A percentile compares a stretch with the other conserved stretches of the same genome.
Evolutionary conservation across 2,888 invertebrate genomes (phyloP).

Genomic region (Rugalucina vietnamica): DNA sequence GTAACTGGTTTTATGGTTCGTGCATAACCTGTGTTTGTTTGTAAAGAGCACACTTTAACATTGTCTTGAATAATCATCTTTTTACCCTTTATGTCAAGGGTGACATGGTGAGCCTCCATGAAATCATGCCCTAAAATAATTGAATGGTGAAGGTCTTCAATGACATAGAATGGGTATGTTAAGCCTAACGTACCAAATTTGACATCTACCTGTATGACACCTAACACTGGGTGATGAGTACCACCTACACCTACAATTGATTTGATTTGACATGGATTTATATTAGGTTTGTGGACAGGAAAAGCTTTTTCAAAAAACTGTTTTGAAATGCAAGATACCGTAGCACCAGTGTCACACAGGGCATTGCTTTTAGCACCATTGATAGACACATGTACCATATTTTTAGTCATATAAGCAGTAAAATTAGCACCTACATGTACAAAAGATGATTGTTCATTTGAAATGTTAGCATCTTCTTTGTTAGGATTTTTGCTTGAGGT

Average conservation of each 20-base stretch:
- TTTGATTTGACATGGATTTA: not conserved
- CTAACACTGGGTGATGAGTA: slow-evolving; percentile 27
- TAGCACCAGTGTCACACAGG: not conserved
- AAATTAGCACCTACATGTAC: slow-evolving; percentile 7
- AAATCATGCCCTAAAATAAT: slow-evolving; percentile 21
- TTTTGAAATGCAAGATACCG: slow-evolving; percentile 2
- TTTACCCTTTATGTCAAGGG: slow-evolving; percentile 1
- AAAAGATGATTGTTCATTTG: too few species aligned
- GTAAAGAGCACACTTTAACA: slow-evolving; percentile 20
- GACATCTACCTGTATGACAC: slow-evolving; percentile 16
- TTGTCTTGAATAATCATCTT: slow-evolving; percentile 16
- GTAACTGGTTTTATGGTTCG: slow-evolving; percentile 17
- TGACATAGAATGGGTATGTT: slow-evolving; percentile 6
- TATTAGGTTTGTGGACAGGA: not conserved
- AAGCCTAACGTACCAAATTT: slow-evolving; percentile 10
- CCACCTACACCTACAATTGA: slow-evolving; percentile 37
- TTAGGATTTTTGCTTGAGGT: too few species aligned
- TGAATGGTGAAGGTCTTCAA: slow-evolving; percentile 27
- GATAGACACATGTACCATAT: slow-evolving; percentile 3
- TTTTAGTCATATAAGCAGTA: not conserved
- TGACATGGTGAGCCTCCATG: slow-evolving; percentile 16
- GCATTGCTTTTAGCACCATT: not conserved
- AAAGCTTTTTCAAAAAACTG: not conserved
- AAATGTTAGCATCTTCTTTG: too few species aligned
- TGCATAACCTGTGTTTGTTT: slow-evolving; percentile 23